phyloP scores from a whole-genome alignment of 2,888 invertebrate species.

The Lordiphosa andalusiaca region DNA sequence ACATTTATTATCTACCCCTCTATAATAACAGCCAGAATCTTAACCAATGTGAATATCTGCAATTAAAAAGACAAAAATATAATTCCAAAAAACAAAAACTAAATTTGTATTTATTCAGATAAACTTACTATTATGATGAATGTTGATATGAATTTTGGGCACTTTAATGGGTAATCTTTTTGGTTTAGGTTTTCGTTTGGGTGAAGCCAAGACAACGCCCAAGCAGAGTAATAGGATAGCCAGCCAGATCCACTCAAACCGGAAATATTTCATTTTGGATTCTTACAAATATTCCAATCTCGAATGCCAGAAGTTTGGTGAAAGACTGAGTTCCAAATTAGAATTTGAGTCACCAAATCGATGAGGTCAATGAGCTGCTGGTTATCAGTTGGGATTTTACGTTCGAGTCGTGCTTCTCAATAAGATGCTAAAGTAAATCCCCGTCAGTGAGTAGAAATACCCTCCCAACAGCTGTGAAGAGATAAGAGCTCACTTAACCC shows the following conservation, averaged over 20 bases:
- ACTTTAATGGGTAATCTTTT: conserved; percentile 11
- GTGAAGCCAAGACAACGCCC: conserved; percentile 31
- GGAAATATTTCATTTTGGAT: conserved; percentile 50
- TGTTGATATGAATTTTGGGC: conserved; percentile 48
- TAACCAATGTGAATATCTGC: conserved; percentile 55
- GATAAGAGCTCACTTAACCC: conserved; percentile 32
- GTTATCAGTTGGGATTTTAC: conserved; percentile 37
- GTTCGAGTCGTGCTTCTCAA: conserved; percentile 14
- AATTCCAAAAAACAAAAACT: not conserved
- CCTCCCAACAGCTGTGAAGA: conserved; percentile 6
- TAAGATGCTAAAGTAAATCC: conserved; percentile 27
- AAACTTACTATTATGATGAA: conserved; percentile 57
- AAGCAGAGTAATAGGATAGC: conserved; percentile 25
- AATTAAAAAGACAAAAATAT: conserved; percentile 6
- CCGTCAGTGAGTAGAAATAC: conserved; percentile 15
- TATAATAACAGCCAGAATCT: not conserved
- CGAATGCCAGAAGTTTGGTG: conserved; percentile 1
- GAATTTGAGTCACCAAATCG: not conserved
- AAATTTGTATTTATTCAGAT: no score
- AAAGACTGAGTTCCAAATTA: not conserved
- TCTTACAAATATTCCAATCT: not conserved
- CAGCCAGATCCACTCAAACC: conserved; percentile 38
- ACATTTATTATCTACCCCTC: no score
- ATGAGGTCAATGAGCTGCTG: conserved; percentile 23
- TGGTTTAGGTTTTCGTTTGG: conserved; percentile 34